Conservation (phyloP, 2,797 vertebrate species). For the Calcarius lapponicus region DNA sequence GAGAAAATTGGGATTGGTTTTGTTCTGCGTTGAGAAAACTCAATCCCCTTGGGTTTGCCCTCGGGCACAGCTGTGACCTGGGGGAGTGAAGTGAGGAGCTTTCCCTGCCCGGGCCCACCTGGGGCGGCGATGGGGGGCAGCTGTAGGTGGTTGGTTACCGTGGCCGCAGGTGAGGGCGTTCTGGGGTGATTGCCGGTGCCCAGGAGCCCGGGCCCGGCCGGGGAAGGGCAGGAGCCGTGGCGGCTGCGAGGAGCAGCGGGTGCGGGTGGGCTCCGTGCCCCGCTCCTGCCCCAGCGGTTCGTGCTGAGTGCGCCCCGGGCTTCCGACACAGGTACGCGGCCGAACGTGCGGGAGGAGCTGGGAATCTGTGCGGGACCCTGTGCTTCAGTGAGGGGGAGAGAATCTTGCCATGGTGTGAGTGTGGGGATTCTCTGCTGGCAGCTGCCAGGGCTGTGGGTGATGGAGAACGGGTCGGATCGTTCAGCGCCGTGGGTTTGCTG, state of each 20-base stretch:
- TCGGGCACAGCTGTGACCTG: rapidly evolving
- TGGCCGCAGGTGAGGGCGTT: rapidly evolving
- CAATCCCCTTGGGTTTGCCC: rapidly evolving
- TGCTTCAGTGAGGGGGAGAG: rapidly evolving
- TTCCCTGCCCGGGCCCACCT: rapidly evolving
- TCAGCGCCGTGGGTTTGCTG: rapidly evolving
- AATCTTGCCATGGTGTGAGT: background rate
- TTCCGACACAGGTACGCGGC: background rate
- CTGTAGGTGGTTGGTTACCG: rapidly evolving
- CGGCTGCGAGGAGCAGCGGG: rapidly evolving
- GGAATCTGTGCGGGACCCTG: background rate
- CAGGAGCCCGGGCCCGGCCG: rapidly evolving
- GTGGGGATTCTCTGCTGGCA: background rate
- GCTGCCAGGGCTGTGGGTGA: background rate
- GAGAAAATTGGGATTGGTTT: background rate
- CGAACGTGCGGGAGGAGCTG: background rate
- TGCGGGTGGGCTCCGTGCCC: background rate
- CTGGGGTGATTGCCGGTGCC: background rate
- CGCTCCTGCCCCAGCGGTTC: background rate
- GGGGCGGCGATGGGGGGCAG: rapidly evolving
- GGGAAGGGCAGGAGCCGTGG: rapidly evolving
- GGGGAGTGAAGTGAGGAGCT: rapidly evolving
- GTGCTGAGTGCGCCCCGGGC: rapidly evolving
- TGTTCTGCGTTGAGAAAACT: background rate
- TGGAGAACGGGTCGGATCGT: background rate